Base-by-base conservation (phyloP, 2,797 vertebrate species). In the Enteromius argenteus region DNA sequence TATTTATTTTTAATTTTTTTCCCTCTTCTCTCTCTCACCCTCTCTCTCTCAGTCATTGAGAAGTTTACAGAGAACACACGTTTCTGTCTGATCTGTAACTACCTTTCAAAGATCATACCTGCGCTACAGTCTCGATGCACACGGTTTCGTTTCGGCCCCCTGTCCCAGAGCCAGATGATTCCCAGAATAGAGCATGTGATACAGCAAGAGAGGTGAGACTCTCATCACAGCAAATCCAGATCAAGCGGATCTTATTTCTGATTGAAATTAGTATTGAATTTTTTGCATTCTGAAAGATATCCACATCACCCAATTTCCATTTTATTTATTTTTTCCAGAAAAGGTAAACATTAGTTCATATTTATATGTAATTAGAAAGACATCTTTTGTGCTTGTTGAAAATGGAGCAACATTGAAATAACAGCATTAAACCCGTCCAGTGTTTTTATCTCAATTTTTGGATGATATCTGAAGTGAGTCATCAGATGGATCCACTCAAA, bases 51-150 rank as follows among this genome's bases (percentile, higher is more conserved):
- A 99, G 98, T 99, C 86, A 99, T 99, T 2, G 98, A 99, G 91
- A 99, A 99, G 89, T 99, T 96, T 91, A 99, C 98, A 0, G 98
- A 99, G 90, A 99, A 99, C 91, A 99, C 98, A 1, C 92, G 97
- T 0, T 99, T 99, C 80, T 99, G 98, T 89, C 94, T 99, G 88
- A 99, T 99, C 94, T 97, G 98, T 89, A 99, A 99, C 93, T 99
- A 99, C 92, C 94, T 99, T 73, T 99, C 98, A 62, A 99, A 99
- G 95, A 98, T 99, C 95, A 99, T 99, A 92, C 98, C 97, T 0
- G 98, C 98, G 2, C 92, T 99, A 89, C 98, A 99, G 90, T 99
- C 98, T 1, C 96, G 98, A 73, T 99, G 98, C 92, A 99, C 98
- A 0, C 94, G 98, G 77, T 99, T 99, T 92, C 97, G 98, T 60